phyloP scores from a whole-genome alignment of 2,797 vertebrate genomes.

The Mormyrops boulengeri region DNA sequence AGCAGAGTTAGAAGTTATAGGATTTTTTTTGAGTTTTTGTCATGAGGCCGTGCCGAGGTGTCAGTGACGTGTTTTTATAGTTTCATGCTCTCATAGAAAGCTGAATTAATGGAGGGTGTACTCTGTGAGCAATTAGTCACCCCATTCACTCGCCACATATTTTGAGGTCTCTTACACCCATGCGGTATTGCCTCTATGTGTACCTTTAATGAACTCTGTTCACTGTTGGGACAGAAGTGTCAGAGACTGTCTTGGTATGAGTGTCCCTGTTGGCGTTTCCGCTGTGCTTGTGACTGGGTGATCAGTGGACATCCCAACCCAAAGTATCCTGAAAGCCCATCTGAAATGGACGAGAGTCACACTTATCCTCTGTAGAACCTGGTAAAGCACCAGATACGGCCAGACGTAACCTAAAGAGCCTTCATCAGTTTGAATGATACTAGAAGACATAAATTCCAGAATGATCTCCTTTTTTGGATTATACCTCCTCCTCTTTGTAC shows the following conservation, averaged over 20 bases:
- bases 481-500: not conserved
- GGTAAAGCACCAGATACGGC: not conserved
- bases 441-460: not conserved
- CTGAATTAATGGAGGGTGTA: not conserved
- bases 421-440: not conserved
- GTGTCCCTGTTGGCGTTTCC: constrained; percentile 19
- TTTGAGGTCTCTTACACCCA: constrained; percentile 18
- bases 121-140: constrained; percentile 14
- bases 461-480: not conserved
- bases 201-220: not conserved
- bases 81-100: not conserved
- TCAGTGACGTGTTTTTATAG: not conserved
- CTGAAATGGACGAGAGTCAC: not conserved
- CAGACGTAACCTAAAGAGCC: not conserved
- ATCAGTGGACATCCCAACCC: not conserved
- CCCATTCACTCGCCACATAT: constrained; percentile 27
- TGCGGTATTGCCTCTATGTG: not conserved
- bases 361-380: not conserved
- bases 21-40: not conserved
- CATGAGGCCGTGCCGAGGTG: not conserved
- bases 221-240: not conserved
- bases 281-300: not conserved
- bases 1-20: not conserved
- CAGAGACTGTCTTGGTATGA: constrained; percentile 17
- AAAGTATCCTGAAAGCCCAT: not conserved